Evolutionary conservation across 2,113 vertebrate genomes (phyloP), one percentile per base, ranked within the genome.

Genomic region (Planiliza haematocheilus): DNA sequence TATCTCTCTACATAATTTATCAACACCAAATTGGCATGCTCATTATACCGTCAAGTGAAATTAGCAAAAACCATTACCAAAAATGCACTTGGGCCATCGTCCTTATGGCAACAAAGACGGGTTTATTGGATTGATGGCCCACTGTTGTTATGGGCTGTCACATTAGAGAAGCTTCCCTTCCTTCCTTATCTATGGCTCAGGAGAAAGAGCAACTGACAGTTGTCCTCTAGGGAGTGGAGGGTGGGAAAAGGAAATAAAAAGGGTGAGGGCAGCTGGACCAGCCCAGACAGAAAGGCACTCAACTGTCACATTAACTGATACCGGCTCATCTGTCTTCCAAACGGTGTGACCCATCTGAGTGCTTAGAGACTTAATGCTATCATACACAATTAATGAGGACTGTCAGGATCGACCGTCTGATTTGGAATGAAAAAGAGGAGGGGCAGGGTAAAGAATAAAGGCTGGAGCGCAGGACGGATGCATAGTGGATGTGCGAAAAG

Each of bases 151-250:
- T 64, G 20, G 75, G 77, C 79, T 43, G 80, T 72, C 85, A 80
- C 87, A 83, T 88, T 84, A 83, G 75, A 82, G 70, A 46, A 77
- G 67, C 67, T 30, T 30, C 24, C 24, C 70, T 69, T 79, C 64
- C 49, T 70, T 75, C 64, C 69, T 88, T 88, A 89, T 90, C 86
- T 78, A n/a, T 49, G 66, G 79, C 83, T 79, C n/a, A 20, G 66
- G 63, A 88, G 78, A 86, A 86, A 85, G 84, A 73, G 82, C 74
- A 50, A 68, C 76, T 83, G 89, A 84, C 87, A 85, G 75, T 52
- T 9, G 24, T 82, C 64, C 83, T 82, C 73, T 65, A 49, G 81
- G 77, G 84, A 85, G 52, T 7, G 24, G 51, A 68, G 50, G 74
- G 61, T 21, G 76, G 70, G 59, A 62, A 58, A 34, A 37, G 63